Evolutionary conservation across 2,888 invertebrate genomes (phyloP).

Genomic region (Auanema sp.): DNA sequence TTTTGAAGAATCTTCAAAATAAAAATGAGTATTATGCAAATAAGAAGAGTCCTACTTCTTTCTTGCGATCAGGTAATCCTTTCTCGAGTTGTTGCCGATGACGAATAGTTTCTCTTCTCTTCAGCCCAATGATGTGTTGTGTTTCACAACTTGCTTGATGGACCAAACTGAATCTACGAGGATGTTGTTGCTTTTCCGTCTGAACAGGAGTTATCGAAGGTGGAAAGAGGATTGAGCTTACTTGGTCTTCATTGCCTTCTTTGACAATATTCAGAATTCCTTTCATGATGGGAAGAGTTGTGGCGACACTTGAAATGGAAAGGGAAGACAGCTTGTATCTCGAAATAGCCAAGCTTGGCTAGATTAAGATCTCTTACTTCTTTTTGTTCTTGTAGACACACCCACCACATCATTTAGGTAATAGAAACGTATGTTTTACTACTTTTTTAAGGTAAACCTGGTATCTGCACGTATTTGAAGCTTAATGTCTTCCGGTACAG

Average conservation of each 20-base stretch:
- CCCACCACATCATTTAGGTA: too few relatives aligned
- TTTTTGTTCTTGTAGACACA: too few relatives aligned
- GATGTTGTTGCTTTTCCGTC: conserved; percentile 1
- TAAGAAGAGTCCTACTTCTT: conserved; percentile 1
- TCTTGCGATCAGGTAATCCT: conserved; percentile 10
- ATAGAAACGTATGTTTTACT: too few relatives aligned
- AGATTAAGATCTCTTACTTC: too few relatives aligned
- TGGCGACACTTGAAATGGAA: too few relatives aligned
- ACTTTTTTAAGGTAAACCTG: too few relatives aligned
- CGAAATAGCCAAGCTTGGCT: too few relatives aligned
- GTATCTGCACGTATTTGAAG: too few relatives aligned
- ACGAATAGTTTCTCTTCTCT: conserved; percentile 50
- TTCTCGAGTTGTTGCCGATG: conserved; percentile 49
- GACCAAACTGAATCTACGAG: conserved; percentile 33
- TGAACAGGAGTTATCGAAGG: too few relatives aligned
- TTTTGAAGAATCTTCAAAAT: conserved; percentile 50
- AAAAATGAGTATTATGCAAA: conserved; percentile 6
- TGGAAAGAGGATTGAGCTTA: too few relatives aligned
- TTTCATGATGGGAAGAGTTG: conserved; percentile 12
- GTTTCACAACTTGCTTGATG: conserved; percentile 46
- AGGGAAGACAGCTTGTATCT: too few relatives aligned
- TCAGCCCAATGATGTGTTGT: conserved; percentile 38
- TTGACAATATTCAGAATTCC: conserved; percentile 16
- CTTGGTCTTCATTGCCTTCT: conserved; percentile 4
- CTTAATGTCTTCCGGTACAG: too few relatives aligned